These are phyloP conservation scores for Ardeotis arabs DNA, from an alignment of 2,113 vertebrate genomes.

Conservation along the genomic window DNA sequence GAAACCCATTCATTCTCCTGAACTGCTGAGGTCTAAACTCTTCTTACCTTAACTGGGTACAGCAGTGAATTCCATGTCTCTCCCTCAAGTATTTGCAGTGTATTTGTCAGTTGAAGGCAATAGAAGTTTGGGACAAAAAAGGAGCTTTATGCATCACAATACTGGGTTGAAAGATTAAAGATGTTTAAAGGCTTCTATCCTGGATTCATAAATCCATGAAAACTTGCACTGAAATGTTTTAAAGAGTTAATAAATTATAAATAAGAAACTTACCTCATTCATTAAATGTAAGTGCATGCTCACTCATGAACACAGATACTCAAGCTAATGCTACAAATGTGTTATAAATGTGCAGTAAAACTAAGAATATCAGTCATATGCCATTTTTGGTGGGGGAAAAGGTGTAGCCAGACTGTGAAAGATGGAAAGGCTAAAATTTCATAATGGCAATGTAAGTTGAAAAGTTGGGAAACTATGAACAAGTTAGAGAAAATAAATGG, in stretches of 20 bases:
- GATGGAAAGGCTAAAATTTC: background rate
- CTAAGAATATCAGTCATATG: background rate
- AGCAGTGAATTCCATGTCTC: background rate
- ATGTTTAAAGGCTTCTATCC: background rate
- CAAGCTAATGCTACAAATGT: background rate
- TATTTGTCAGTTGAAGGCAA: background rate
- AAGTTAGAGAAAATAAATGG: background rate
- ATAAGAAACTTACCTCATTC: background rate
- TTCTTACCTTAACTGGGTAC: background rate
- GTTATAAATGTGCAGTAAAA: background rate
- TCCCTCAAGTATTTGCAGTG: background rate
- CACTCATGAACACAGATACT: background rate
- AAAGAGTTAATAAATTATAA: background rate
- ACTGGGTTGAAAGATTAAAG: background rate
- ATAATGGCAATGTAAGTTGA: background rate
- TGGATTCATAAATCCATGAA: background rate
- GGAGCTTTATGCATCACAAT: background rate
- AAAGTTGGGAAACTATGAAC: background rate
- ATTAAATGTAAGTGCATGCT: background rate
- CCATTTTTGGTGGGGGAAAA: background rate
- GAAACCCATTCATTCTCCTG: background rate
- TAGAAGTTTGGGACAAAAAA: background rate
- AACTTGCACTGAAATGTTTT: background rate
- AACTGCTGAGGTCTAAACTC: background rate
- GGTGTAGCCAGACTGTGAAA: background rate